Conservation (phyloP, 2,797 vertebrate genomes). For the Calcarius lapponicus region DNA sequence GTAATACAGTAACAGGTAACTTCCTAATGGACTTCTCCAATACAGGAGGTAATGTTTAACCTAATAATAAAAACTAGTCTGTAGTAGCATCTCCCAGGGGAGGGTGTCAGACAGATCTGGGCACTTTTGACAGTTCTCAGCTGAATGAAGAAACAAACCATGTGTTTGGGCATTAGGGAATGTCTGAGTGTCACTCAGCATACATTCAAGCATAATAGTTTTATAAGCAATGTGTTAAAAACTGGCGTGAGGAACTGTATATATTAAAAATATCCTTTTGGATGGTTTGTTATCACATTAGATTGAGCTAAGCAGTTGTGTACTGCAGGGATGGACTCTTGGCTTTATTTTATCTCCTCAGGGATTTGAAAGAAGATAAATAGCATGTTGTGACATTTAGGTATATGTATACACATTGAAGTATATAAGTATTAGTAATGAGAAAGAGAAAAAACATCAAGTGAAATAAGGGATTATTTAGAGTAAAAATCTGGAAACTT, state of each 20-base stretch:
- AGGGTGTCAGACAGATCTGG: background rate
- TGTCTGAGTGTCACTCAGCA: background rate
- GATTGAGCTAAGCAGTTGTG: background rate
- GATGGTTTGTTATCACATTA: background rate
- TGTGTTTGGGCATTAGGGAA: background rate
- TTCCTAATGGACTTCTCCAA: background rate
- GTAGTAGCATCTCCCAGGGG: background rate
- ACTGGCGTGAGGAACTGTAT: background rate
- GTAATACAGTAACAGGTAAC: background rate
- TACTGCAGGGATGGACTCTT: background rate
- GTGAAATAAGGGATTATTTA: background rate
- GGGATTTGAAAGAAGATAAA: background rate
- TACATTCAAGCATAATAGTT: background rate
- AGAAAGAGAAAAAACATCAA: background rate
- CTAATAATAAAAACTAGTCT: background rate
- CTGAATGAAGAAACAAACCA: background rate
- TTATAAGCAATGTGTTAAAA: background rate
- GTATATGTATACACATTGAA: background rate
- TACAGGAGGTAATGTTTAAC: background rate
- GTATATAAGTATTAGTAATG: background rate
- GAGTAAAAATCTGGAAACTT: background rate
- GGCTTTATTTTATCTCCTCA: background rate
- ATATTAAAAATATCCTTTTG: background rate
- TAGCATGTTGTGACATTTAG: background rate
- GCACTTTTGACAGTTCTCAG: background rate